A percentile compares a stretch with the other conserved stretches of the same genome.
These are phyloP conservation scores for Trichogramma pretiosum DNA, from an alignment of 1,140 invertebrate genomes.

Conservation along the genomic window DNA sequence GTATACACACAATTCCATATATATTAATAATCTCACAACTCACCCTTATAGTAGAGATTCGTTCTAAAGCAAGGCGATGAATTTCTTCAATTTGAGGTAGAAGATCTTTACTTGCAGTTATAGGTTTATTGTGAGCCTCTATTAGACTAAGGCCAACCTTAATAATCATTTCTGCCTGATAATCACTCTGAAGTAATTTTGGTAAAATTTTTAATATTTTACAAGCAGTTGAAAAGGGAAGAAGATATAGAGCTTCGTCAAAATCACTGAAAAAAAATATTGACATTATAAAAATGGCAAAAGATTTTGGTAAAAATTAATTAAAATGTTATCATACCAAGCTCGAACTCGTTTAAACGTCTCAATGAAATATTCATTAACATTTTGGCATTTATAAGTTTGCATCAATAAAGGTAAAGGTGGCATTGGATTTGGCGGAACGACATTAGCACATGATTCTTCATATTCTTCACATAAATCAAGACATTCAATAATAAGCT, in stretches of 20 bases:
- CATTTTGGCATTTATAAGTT: conserved; percentile 61
- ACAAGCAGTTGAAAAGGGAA: conserved; percentile 75
- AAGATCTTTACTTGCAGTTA: conserved; percentile 60
- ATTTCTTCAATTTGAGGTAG: conserved; percentile 63
- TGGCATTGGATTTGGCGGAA: conserved; percentile 34
- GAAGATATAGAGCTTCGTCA: conserved; percentile 76
- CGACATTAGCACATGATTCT: conserved; percentile 43
- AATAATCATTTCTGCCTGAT: conserved; percentile 66
- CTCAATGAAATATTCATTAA: conserved; percentile 73
- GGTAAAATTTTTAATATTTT: conserved; percentile 69
- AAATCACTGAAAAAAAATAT: conserved; percentile 60
- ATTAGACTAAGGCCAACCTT: conserved; percentile 73
- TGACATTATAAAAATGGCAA: conserved; percentile 5
- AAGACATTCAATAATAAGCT: conserved; percentile 80
- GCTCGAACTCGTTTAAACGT: conserved; percentile 67
- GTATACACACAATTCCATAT: conserved; percentile 1
- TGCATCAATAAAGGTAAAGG: conserved; percentile 65
- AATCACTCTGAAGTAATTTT: conserved; percentile 55
- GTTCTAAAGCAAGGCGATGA: conserved; percentile 49
- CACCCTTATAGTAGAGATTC: conserved; percentile 58
- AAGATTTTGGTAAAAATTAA: no score
- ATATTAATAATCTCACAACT: conserved; percentile 25
- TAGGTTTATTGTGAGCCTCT: conserved; percentile 75
- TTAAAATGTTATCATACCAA: conserved; percentile 42
- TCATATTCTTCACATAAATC: conserved; percentile 66